Percentiles rank a stretch among this genome's conserved stretches.
Conservation (phyloP, 2,888 invertebrate species). For the Apoda limacodes region DNA sequence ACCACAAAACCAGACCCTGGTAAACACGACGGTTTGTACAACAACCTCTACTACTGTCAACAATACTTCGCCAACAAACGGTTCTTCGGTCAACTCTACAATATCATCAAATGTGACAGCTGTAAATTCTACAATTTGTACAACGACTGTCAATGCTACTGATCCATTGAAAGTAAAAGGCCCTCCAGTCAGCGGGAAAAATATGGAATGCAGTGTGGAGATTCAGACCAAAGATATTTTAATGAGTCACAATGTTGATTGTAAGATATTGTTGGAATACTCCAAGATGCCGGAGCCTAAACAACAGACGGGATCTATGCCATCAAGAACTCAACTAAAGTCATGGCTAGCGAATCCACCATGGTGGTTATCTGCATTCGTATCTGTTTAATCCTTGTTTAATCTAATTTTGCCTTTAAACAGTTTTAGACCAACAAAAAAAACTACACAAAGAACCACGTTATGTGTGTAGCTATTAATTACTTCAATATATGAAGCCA, state of each 20-base stretch:
- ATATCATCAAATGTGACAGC: conserved; percentile 15
- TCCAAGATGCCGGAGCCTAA: conserved; percentile 44
- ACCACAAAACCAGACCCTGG: conserved; percentile 20
- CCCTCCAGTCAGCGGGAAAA: conserved; percentile 27
- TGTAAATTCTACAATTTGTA: conserved; percentile 31
- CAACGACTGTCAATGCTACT: conserved; percentile 25
- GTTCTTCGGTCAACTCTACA: not conserved
- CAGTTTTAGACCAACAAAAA: too few relatives aligned
- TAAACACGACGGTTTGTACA: conserved; percentile 37
- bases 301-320: conserved; percentile 29
- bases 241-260: conserved; percentile 37
- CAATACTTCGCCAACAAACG: conserved; percentile 15
- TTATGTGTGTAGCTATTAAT: too few relatives aligned
- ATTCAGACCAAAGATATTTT: conserved; percentile 35
- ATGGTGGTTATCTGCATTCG: conserved; percentile 55
- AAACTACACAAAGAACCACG: too few relatives aligned
- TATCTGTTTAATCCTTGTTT: conserved; percentile 32
- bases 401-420: not conserved
- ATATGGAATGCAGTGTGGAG: conserved; percentile 44
- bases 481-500: too few relatives aligned
- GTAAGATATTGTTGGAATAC: conserved; percentile 37
- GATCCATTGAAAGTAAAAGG: conserved; percentile 46
- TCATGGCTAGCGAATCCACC: conserved; percentile 49
- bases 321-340: conserved; percentile 38
- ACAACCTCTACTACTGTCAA: conserved; percentile 33